phyloP scores from a whole-genome alignment of 2,888 invertebrate species.

The Phalangium opilio region DNA sequence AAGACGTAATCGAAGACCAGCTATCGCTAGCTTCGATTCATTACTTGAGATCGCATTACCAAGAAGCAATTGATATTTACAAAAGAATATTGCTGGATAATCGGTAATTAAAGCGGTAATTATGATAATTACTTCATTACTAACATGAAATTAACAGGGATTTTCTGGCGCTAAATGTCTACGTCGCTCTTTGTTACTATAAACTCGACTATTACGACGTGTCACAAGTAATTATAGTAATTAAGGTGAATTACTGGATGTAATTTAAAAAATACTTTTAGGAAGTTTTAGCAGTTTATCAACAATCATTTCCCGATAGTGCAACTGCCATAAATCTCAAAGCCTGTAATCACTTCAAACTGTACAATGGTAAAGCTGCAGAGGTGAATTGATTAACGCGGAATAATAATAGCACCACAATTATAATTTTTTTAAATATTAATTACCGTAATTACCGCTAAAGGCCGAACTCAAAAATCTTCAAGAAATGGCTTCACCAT shows the following conservation, averaged over 20 bases:
- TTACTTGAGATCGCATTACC: constrained; percentile 87
- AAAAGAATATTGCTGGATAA: constrained; percentile 81
- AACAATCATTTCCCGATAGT: constrained; percentile 80
- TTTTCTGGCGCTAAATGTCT: constrained; percentile 85
- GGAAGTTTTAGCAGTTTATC: constrained; percentile 84
- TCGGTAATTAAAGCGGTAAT: constrained; percentile 41
- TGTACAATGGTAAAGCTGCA: constrained; percentile 88
- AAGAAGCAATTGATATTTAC: constrained; percentile 96
- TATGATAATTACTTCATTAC: background rate
- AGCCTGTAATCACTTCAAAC: constrained; percentile 60
- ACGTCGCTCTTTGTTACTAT: constrained; percentile 93
- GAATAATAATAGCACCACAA: background rate
- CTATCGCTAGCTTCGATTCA: constrained; percentile 89
- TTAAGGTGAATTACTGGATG: background rate
- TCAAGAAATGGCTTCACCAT: constrained; percentile 48
- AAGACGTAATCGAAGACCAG: constrained; percentile 84
- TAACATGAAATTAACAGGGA: constrained; percentile 41
- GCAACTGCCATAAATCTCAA: constrained; percentile 90
- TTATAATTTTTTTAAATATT: background rate
- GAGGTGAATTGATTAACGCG: constrained; percentile 38
- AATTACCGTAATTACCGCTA: constrained; percentile 9
- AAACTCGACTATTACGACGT: constrained; percentile 97
- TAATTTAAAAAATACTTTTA: constrained; percentile 18
- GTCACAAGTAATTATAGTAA: constrained; percentile 45
- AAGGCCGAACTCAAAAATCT: constrained; percentile 64